Evolutionary conservation across 2,113 vertebrate species (phyloP).

Genomic region (Euleptes europaea): DNA sequence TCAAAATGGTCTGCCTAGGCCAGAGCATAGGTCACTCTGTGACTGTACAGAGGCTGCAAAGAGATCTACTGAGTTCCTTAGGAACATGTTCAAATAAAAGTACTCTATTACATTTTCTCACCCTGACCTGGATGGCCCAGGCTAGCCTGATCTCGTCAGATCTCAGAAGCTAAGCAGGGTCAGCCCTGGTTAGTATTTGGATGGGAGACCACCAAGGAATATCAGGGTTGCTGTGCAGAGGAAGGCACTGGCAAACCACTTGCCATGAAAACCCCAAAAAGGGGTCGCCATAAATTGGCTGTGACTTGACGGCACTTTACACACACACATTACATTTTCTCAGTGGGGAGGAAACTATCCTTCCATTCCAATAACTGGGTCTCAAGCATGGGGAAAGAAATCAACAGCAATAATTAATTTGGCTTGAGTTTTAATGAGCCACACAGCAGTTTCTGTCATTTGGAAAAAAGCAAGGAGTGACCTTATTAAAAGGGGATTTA

Average conservation of each 20-base stretch:
- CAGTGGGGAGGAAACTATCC: neutral
- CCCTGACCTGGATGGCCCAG: too few species aligned
- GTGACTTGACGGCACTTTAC: too few species aligned
- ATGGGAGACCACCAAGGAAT: too few species aligned
- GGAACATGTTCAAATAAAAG: neutral
- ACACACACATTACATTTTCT: neutral
- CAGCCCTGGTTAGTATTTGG: too few species aligned
- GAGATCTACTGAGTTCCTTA: neutral
- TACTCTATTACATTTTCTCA: neutral
- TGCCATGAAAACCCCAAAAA: too few species aligned
- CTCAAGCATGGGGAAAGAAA: rapidly evolving
- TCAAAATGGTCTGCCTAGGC: neutral
- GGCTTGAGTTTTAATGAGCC: conserved; percentile 46
- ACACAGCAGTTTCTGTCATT: conserved; percentile 27
- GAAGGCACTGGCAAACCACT: too few species aligned
- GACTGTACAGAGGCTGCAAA: neutral
- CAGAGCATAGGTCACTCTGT: neutral
- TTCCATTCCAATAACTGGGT: neutral
- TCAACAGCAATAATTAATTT: neutral
- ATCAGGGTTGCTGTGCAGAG: too few species aligned
- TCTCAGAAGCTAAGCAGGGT: too few species aligned
- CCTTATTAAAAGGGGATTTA: conserved; percentile 68
- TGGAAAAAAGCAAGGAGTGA: neutral
- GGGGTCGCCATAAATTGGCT: too few species aligned
- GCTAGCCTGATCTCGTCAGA: too few species aligned